Conservation (phyloP, 1,140 invertebrate genomes). For the Drosophila simulans region DNA sequence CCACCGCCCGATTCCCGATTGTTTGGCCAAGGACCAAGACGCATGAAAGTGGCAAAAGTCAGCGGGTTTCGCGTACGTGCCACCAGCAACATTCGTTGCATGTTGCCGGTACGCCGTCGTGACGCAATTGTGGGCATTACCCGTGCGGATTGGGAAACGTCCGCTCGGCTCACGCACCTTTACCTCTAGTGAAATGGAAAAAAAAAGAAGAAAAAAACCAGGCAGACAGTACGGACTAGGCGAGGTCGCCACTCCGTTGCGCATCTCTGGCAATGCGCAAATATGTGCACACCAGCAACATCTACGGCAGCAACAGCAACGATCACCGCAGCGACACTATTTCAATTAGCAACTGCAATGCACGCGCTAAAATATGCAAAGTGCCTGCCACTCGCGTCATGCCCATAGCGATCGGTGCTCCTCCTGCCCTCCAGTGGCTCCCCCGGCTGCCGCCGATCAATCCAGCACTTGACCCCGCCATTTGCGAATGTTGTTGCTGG, state of each 20-base stretch:
- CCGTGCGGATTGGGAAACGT: slow-evolving; percentile 42
- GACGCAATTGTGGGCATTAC: slow-evolving; percentile 73
- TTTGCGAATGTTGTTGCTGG: slow-evolving; percentile 52
- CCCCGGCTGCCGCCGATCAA: slow-evolving; percentile 33
- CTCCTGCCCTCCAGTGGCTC: not conserved
- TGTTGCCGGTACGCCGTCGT: slow-evolving; percentile 48
- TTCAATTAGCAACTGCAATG: slow-evolving; percentile 83
- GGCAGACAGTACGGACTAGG: slow-evolving; percentile 43
- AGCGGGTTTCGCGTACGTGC: slow-evolving; percentile 47
- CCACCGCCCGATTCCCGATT: not conserved
- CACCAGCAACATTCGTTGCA: slow-evolving; percentile 36
- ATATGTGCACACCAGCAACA: slow-evolving; percentile 67
- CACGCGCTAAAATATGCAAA: slow-evolving; percentile 81
- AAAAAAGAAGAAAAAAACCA: not conserved
- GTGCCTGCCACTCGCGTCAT: slow-evolving; percentile 66
- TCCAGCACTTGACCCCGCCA: slow-evolving; percentile 70
- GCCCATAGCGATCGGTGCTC: slow-evolving; percentile 29
- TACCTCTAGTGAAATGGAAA: slow-evolving; percentile 18
- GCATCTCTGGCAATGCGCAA: slow-evolving; percentile 74
- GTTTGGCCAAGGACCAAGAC: slow-evolving; percentile 36
- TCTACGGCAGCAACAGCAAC: slow-evolving; percentile 22
- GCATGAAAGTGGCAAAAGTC: slow-evolving; percentile 58
- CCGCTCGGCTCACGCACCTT: slow-evolving; percentile 58
- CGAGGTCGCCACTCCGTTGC: slow-evolving; percentile 77
- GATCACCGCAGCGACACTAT: slow-evolving; percentile 62